A percentile compares a stretch with the other conserved stretches of the same genome.
Evolutionary conservation across 2,113 vertebrate species (phyloP).

Genomic region (Bothrops jararaca): DNA sequence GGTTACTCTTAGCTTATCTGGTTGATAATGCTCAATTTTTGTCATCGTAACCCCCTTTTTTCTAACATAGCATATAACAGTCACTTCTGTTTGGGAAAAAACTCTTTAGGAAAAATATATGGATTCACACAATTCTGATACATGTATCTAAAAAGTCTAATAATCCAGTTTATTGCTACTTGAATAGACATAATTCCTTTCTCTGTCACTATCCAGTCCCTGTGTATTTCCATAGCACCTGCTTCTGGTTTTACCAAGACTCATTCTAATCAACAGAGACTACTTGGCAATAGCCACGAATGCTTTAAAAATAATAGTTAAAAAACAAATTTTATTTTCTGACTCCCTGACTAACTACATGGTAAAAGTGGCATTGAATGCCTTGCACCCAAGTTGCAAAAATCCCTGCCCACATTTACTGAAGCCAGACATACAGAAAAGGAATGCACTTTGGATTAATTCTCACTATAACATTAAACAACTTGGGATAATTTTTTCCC

Average conservation of each 20-base stretch:
- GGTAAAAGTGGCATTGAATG: slow-evolving; percentile 80
- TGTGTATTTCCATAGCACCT: neutral
- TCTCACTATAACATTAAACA: slow-evolving; percentile 79
- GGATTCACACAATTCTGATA: slow-evolving; percentile 65
- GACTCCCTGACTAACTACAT: slow-evolving; percentile 71
- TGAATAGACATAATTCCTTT: slow-evolving; percentile 2
- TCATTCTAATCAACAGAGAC: neutral
- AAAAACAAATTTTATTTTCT: slow-evolving; percentile 61
- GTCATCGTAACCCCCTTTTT: slow-evolving; percentile 44
- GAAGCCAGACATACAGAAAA: slow-evolving; percentile 83
- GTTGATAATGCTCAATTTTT: slow-evolving; percentile 75
- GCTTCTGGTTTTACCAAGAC: slow-evolving; percentile 8
- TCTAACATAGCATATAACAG: slow-evolving; percentile 41
- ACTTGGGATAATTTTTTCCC: slow-evolving; percentile 74
- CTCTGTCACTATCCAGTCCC: neutral
- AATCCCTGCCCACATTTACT: slow-evolving; percentile 72
- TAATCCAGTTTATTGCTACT: slow-evolving; percentile 74
- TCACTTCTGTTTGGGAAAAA: slow-evolving; percentile 54
- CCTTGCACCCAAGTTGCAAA: slow-evolving; percentile 80
- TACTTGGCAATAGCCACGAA: neutral
- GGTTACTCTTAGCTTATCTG: slow-evolving; percentile 57
- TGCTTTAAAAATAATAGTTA: slow-evolving; percentile 39
- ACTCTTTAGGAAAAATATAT: slow-evolving; percentile 59
- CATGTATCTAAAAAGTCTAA: slow-evolving; percentile 68
- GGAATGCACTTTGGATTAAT: slow-evolving; percentile 98